phyloP scores from a whole-genome alignment of 2,797 vertebrate species.

The Typhlichthys eigenmanni region DNA sequence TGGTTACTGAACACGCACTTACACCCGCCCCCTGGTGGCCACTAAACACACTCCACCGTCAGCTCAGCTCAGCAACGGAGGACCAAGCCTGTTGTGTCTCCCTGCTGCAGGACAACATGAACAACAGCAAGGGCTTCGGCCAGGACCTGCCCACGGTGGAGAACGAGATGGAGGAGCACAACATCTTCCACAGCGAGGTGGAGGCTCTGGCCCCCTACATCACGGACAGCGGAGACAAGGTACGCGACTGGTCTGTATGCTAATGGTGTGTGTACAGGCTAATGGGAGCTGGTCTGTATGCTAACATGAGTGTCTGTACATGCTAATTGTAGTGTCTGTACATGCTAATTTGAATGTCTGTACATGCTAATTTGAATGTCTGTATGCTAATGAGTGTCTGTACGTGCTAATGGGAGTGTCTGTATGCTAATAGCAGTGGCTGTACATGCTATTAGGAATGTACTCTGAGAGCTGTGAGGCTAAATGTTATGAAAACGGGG shows the following conservation, averaged over 20 bases:
- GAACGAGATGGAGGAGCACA: constrained; percentile 92
- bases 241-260: constrained; percentile 28
- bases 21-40: too few species aligned
- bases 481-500: too few species aligned
- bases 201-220: constrained; percentile 92
- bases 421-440: not conserved
- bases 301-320: too few species aligned
- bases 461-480: too few species aligned
- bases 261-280: too few species aligned
- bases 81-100: constrained; percentile 7
- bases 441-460: too few species aligned
- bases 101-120: constrained; percentile 77
- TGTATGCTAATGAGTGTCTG: not conserved
- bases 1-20: too few species aligned
- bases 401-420: not conserved
- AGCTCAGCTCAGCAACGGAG: not conserved
- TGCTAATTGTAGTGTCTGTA: too few species aligned
- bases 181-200: constrained; percentile 95
- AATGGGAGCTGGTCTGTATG: not conserved
- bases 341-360: not conserved
- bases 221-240: constrained; percentile 79
- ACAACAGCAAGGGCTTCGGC: constrained; percentile 82
- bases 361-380: not conserved
- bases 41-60: not conserved
- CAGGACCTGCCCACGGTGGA: constrained; percentile 89